These are phyloP conservation scores for Procavia capensis DNA, from an alignment of 2,113 vertebrate genomes.

Conservation along the genomic window DNA sequence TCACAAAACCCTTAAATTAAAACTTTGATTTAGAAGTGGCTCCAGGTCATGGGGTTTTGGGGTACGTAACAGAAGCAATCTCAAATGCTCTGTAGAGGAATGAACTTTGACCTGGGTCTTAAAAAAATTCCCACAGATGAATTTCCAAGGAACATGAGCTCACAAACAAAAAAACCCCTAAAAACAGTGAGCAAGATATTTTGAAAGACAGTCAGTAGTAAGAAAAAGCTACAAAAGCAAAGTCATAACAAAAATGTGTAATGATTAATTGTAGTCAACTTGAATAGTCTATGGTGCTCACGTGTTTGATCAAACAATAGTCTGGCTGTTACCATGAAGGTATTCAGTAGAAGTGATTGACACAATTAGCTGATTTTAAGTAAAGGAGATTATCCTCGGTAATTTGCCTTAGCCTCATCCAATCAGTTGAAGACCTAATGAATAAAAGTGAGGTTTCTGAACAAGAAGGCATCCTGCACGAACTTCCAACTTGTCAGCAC, in stretches of 20 bases:
- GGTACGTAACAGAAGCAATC: not conserved
- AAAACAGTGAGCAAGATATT: not conserved
- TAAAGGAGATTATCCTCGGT: not conserved
- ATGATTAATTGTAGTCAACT: not conserved
- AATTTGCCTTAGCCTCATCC: not conserved
- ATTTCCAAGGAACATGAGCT: not conserved
- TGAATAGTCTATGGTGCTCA: not conserved
- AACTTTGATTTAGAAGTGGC: not conserved
- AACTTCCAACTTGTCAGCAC: not conserved
- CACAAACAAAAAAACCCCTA: not conserved
- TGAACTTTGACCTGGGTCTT: not conserved
- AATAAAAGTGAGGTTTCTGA: not conserved
- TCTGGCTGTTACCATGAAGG: not conserved
- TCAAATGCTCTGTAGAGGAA: not conserved
- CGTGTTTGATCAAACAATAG: not conserved
- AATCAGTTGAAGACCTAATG: not conserved
- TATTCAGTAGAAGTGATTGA: not conserved
- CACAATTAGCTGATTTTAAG: not conserved
- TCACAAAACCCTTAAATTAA: not conserved
- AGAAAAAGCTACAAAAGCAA: conserved; percentile 16
- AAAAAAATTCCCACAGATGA: not conserved
- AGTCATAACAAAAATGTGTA: not conserved
- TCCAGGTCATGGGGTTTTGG: not conserved
- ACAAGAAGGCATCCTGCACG: not conserved
- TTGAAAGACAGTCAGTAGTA: not conserved